Evolutionary conservation across 1,140 invertebrate genomes (phyloP), one percentile per base, ranked within the genome.

Genomic region (Luehdorfia chinensis): DNA sequence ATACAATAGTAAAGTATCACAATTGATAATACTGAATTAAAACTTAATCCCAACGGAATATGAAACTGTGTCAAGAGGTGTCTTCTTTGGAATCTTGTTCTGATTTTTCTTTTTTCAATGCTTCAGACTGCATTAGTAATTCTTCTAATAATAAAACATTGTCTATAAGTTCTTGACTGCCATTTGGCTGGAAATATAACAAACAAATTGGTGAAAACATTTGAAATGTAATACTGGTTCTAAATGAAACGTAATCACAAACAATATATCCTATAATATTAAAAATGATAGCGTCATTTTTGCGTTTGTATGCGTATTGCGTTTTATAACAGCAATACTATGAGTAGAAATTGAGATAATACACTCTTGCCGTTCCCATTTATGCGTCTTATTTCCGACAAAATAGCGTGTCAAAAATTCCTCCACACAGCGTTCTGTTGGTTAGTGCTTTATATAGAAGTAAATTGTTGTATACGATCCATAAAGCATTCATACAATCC

Each of bases 1-100:
- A 58, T 47, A 61, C 59, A 59, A 49, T 46, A 50, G 50, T 59
- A 49, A 58, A 55, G 55, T 81, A 84, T 81, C 80, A 84, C 77
- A 80, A 65, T 66, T 64, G 48, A 60, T 84, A 84, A 84, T 83
- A 80, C 78, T 83, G 78, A 73, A 58, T 50, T 59, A 66, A 55
- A 32, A 37, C 14, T 68, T 49, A 71, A 60, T 78, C 75, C 72
- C 69, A 75, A 12, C 47, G 55, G 50, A 75, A 80, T 55, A 75
- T 76, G 50, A 65, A 67, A 48, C 64, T 76, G 6, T 73, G 75
- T 85, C 76, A 83, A 64, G 81, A 73, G 14, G 69, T 63, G 21
- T 75, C 65, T 31, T 76, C 65, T 67, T 77, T 75, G 12, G 58
- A 16, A 13, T 65, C 52, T 34, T 43, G 61, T 36, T 65, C 62